Evolutionary conservation across 1,140 invertebrate genomes (phyloP).

Genomic region (Uloborus diversus): DNA sequence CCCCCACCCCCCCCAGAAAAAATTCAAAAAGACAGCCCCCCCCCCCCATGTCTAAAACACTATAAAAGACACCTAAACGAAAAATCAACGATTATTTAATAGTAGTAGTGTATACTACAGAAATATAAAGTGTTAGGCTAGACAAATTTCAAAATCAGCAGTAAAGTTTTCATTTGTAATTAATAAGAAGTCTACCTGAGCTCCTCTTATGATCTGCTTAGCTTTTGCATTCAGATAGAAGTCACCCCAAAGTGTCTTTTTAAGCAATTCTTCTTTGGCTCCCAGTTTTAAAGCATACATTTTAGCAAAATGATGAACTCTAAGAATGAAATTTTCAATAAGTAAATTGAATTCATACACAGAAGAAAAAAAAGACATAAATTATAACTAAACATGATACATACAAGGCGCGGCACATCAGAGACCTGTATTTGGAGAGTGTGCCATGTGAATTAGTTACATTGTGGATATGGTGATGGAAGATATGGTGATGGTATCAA

Average conservation of each 20-base stretch:
- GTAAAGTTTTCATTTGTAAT: neutral
- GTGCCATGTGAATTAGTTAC: no score
- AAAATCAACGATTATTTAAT: no score
- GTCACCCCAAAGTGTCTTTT: conserved; percentile 93
- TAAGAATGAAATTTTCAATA: conserved; percentile 44
- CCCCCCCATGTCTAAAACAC: no score
- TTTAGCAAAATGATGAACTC: conserved; percentile 80
- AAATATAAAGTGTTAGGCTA: neutral
- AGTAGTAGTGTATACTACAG: no score
- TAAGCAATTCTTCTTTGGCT: conserved; percentile 72
- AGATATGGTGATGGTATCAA: no score
- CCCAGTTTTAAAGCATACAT: conserved; percentile 84
- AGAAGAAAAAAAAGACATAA: no score
- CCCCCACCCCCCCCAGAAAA: no score
- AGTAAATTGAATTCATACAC: no score
- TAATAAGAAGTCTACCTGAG: conserved; percentile 71
- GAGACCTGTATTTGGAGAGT: neutral
- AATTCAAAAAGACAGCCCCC: no score
- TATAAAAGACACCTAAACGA: no score
- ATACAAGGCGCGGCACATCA: neutral
- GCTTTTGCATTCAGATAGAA: conserved; percentile 89
- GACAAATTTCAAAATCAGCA: neutral
- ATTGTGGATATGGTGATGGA: no score
- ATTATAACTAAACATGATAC: neutral
- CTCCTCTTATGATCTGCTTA: conserved; percentile 88